Conservation (phyloP, 2,113 vertebrate species). For the Ageneiosus marmoratus region DNA sequence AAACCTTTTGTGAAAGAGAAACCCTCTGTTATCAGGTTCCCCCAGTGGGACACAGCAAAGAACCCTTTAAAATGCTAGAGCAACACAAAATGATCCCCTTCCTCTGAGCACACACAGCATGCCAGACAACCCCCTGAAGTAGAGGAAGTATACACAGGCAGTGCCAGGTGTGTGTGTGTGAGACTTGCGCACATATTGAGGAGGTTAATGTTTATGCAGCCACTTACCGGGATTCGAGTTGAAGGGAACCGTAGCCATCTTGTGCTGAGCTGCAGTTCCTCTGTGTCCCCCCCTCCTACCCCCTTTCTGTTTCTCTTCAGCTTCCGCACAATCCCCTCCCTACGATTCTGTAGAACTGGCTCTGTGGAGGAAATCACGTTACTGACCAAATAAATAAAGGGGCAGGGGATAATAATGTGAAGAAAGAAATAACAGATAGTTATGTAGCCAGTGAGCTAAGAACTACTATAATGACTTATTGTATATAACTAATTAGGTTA, state of each 20-base stretch:
- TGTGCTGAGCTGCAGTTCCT: conserved; percentile 59
- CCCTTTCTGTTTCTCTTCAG: conserved; percentile 7
- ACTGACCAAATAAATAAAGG: background rate
- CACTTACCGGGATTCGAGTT: conserved; percentile 71
- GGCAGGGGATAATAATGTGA: background rate
- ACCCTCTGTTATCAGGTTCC: background rate
- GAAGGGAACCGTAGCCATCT: conserved; percentile 77
- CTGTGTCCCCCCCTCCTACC: conserved; percentile 65
- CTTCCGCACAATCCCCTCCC: background rate
- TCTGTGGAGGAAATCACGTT: conserved; percentile 2
- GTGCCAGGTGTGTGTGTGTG: conserved; percentile 12
- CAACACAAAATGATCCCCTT: background rate
- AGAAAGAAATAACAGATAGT: background rate
- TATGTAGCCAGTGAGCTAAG: background rate
- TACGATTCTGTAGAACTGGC: background rate
- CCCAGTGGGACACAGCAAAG: background rate
- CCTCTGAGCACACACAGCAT: background rate
- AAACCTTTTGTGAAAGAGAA: background rate
- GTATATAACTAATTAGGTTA: background rate
- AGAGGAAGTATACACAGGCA: background rate
- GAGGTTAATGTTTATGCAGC: conserved; percentile 36
- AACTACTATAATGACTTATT: background rate
- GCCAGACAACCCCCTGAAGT: background rate
- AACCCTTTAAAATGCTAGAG: background rate
- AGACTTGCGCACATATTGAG: conserved; percentile 8